A percentile compares a stretch with the other conserved stretches of the same genome.
Evolutionary conservation across 2,113 vertebrate species (phyloP).

Genomic region (Ctenomys sociabilis): DNA sequence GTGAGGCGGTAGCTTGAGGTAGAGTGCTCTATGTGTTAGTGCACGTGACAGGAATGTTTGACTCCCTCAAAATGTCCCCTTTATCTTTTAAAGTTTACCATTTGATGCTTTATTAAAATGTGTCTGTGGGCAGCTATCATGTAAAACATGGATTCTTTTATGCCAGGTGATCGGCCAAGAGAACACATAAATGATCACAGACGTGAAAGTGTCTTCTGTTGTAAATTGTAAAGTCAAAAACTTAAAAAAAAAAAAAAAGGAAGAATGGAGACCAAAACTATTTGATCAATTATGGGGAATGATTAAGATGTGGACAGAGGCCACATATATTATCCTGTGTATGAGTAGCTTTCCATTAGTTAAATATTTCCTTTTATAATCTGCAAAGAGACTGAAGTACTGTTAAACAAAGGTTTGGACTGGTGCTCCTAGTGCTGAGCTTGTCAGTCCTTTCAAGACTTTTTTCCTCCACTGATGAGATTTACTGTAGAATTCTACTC

Average conservation of each 20-base stretch:
- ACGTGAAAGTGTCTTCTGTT: conserved; percentile 16
- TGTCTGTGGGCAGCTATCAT: conserved; percentile 41
- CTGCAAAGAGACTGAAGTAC: background rate
- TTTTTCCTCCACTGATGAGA: background rate
- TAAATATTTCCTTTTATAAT: conserved; percentile 70
- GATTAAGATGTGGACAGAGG: conserved; percentile 72
- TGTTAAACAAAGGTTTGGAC: conserved; percentile 60
- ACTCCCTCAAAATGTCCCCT: background rate
- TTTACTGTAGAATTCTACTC: conserved; percentile 64
- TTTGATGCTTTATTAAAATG: conserved; percentile 58
- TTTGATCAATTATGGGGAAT: conserved; percentile 58
- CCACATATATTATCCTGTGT: conserved; percentile 39
- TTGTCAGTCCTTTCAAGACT: conserved; percentile 31
- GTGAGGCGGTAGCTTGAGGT: background rate
- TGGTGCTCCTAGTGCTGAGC: background rate
- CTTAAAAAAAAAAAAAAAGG: background rate
- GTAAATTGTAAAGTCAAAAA: conserved; percentile 44
- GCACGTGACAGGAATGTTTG: background rate
- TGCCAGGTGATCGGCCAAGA: background rate
- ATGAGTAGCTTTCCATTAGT: conserved; percentile 51
- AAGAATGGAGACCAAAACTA: conserved; percentile 48
- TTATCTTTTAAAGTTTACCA: conserved; percentile 52
- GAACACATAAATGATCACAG: conserved; percentile 5
- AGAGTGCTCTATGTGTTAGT: background rate
- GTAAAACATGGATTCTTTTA: conserved; percentile 12